Evolutionary conservation across 35 echinoderm and acorn worm genomes (phyloP).

Genomic region (Chiridota heheva): DNA sequence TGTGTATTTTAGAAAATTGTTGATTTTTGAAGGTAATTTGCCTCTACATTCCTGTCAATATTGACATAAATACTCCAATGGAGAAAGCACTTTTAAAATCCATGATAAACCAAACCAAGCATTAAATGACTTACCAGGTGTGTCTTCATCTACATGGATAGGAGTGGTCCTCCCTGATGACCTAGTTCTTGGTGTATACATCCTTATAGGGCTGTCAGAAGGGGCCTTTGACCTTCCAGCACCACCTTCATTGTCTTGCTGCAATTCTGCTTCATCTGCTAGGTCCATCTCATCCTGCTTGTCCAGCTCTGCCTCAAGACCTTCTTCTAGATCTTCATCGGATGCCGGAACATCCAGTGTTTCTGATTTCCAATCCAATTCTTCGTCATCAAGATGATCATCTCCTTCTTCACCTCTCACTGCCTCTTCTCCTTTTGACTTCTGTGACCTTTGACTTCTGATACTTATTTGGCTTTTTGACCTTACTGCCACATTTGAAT

Average conservation of each 20-base stretch:
- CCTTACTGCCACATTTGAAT: no score
- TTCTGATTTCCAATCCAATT: conserved; percentile 21
- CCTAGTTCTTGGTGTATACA: conserved; percentile 22
- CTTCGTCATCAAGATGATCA: conserved; percentile 4
- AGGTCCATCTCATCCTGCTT: background rate
- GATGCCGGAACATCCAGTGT: background rate
- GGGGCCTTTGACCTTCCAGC: background rate
- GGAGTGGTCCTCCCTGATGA: conserved; percentile 36
- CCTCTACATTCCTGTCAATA: no score
- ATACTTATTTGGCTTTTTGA: no score
- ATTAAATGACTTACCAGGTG: no score
- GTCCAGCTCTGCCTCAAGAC: background rate
- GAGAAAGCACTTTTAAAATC: no score
- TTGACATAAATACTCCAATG: no score
- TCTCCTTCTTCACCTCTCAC: background rate
- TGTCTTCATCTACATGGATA: background rate
- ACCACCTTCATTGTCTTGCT: background rate
- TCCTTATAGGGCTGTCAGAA: conserved; percentile 12
- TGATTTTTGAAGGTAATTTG: no score
- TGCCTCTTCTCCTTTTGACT: background rate
- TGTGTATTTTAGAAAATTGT: no score
- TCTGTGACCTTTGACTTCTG: conserved; percentile 14
- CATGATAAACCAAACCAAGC: no score
- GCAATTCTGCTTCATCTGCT: background rate
- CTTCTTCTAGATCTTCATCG: background rate